Evolutionary conservation across 2,113 vertebrate species (phyloP), one percentile per base, ranked within the genome.

Genomic region (Mirza zaza): DNA sequence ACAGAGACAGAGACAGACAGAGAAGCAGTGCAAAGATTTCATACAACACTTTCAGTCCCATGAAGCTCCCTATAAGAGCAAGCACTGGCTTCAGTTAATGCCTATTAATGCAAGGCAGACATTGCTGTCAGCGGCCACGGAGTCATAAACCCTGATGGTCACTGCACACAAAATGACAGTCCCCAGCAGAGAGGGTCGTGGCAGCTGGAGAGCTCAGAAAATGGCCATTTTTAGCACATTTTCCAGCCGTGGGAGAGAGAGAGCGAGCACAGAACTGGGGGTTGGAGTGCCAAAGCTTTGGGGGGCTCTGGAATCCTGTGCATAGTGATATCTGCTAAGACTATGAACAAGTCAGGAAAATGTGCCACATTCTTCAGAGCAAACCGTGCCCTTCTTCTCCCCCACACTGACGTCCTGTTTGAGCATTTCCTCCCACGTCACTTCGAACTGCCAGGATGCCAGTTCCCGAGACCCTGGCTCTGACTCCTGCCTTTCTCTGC

Each of bases 141-240:
- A 73, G 36, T 79, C 23, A 29, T 70, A 84, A 87, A 57, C 59
- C 68, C 94, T 89, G 3, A 4, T 59, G 21, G 61, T 84, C 61
- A 77, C 18, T 81, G 48, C 77, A 73, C 73, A 81, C 86, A 79
- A 63, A 57, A 39, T 29, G 94, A 87, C 81, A 50, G 71, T 11
- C 70, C 39, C 68, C 71, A 42, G 92, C 21, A n/a, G 48, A 50
- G 75, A 82, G 73, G 5, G 42, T 55, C 18, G 9, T 7, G 80
- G 95, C 48, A 90, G 91, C 92, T 79, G 42, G 21, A 25, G 93
- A 94, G 88, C 76, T 89, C 91, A 92, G 88, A 87, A 91, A 76
- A 81, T 0, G 29, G 84, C 36, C 76, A 27, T 17, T 81, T 83
- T 85, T 3, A 92, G 88, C 75, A 17, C 15, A 48, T 36, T 63